phyloP scores from a whole-genome alignment of 1,140 invertebrate species.

The Holotrichia oblita region DNA sequence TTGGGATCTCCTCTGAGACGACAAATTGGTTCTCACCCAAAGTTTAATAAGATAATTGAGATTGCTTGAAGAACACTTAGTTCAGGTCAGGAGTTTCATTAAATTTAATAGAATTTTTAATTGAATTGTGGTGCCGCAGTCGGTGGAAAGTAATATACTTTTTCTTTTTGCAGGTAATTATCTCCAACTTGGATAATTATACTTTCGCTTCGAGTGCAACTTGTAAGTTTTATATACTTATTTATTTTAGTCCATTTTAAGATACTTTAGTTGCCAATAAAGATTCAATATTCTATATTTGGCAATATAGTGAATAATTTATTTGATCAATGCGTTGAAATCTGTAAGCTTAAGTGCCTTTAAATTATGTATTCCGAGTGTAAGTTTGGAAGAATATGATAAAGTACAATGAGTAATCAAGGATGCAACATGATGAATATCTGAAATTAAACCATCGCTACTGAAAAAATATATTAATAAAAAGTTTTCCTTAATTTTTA shows the following conservation, averaged over 20 bases:
- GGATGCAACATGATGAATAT: no score
- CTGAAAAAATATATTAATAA: no score
- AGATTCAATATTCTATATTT: no score
- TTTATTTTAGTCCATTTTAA: neutral
- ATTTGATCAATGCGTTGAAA: no score
- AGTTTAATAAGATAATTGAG: conserved; percentile 46
- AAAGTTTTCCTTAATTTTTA: no score
- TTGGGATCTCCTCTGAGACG: conserved; percentile 21
- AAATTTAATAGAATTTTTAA: conserved; percentile 46
- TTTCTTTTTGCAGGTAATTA: conserved; percentile 39
- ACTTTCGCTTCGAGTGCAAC: neutral
- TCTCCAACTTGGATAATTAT: neutral
- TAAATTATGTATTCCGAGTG: no score
- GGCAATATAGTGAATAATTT: no score
- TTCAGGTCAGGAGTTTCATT: conserved; percentile 39
- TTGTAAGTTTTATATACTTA: neutral
- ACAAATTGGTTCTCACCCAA: conserved; percentile 39
- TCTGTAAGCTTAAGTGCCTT: no score
- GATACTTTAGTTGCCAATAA: neutral
- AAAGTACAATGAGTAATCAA: no score
- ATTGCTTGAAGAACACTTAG: conserved; percentile 44
- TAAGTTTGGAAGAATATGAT: no score
- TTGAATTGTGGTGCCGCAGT: conserved; percentile 39
- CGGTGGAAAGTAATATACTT: conserved; percentile 37
- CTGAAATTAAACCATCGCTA: no score